These are phyloP conservation scores for Bovichtus variegatus DNA, from an alignment of 2,797 vertebrate genomes.

Conservation along the genomic window DNA sequence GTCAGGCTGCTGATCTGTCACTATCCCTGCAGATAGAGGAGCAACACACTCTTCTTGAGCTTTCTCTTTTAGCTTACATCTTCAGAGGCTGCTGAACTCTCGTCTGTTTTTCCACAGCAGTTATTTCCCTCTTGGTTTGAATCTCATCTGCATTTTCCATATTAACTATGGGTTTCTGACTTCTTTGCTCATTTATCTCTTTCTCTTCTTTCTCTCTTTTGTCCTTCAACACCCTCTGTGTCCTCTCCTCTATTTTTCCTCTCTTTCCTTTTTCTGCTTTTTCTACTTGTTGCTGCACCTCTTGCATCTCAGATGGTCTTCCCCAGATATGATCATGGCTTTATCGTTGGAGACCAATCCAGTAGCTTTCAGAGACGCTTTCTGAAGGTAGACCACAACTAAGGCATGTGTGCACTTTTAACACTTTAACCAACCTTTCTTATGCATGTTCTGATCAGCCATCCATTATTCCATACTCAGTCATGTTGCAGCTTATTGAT, in stretches of 20 bases:
- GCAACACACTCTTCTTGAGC: conserved; percentile 9
- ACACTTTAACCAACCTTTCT: conserved; percentile 34
- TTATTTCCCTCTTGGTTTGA: conserved; percentile 11
- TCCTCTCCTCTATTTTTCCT: conserved; percentile 29
- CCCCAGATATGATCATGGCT: conserved; percentile 88
- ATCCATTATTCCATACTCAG: neutral
- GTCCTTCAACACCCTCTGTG: conserved; percentile 8
- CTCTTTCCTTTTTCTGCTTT: conserved; percentile 37
- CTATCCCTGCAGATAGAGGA: conserved; percentile 35
- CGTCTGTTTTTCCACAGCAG: conserved; percentile 23
- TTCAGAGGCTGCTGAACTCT: conserved; percentile 17
- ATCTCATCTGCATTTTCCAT: conserved; percentile 11
- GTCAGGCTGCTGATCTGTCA: conserved; percentile 56
- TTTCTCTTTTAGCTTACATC: conserved; percentile 32
- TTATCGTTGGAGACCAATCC: conserved; percentile 89
- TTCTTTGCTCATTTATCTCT: conserved; percentile 23
- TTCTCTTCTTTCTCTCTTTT: conserved; percentile 21
- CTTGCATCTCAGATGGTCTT: conserved; percentile 90
- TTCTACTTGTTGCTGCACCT: neutral
- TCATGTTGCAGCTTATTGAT: conserved; percentile 9
- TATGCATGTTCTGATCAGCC: neutral
- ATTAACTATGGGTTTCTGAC: conserved; percentile 19
- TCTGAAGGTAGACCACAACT: conserved; percentile 89
- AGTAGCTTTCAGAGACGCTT: conserved; percentile 86
- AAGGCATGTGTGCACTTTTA: conserved; percentile 64